Base-by-base conservation (phyloP, 37 sponge, comb jelly and placozoan genomes). In the Diacarnus erythraeanus region DNA sequence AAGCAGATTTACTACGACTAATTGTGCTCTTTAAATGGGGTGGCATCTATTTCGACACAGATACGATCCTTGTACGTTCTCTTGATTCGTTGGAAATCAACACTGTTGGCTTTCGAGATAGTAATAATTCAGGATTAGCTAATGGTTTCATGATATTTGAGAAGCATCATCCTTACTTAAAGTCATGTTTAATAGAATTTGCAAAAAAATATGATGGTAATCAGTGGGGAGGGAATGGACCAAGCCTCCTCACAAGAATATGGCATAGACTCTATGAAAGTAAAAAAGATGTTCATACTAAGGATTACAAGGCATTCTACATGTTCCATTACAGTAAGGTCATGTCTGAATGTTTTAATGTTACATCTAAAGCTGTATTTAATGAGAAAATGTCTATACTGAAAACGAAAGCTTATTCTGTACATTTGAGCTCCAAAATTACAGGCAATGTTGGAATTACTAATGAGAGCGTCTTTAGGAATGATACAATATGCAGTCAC, bases 171-270 rank as follows among this genome's bases (percentile, higher is more conserved):
- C 6, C 20, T 5, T 63, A 20, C 20, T 63, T 63, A n/a, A 63
- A 63, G 64, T 63, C 64, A 63, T 63, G 64, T 63, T 63, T 63
- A 15, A 6, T 22, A 15, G 64, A 63, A 15, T 63, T 63, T 63
- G 64, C 20, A 15, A 63, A 15, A 30, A 15, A 6, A n/a, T 63
- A 63, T 15, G 20, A 63, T 63, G 8, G 6, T 22, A 20, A 63
- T 15, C 8, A 15, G 6, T 63, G 64, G 64, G 64, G 6, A 27
- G 31, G 64, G 64, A 63, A 63, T 63, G 64, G 64, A 63, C 31
- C 26, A n/a, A n/a, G n/a, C 6, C 18, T 27, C 31, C 64, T 63
- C 18, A 63, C 64, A 20, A 12, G 31, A 30, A n/a, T 63, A 20
- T 63, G 64, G 64, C 64, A 27, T 6, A 6, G 18, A 56, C 20